phyloP scores from a whole-genome alignment of 2,888 invertebrate species.

The Rotaria socialis region DNA sequence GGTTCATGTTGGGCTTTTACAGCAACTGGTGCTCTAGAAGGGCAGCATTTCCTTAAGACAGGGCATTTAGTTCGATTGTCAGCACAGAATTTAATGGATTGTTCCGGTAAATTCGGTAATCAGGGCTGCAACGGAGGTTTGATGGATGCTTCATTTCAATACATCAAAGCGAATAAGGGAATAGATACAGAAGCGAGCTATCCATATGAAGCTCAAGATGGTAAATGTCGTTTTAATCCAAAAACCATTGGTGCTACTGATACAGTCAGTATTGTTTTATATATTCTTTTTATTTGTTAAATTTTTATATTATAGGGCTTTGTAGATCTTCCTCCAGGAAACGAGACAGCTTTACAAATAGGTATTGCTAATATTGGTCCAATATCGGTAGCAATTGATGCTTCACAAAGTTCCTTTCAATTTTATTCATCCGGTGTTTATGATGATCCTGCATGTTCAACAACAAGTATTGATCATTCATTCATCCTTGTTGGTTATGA shows the following conservation, averaged over 20 bases:
- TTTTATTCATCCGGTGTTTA: conserved; percentile 49
- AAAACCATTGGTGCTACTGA: conserved; percentile 48
- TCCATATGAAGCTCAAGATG: conserved; percentile 47
- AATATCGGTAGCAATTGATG: conserved; percentile 48
- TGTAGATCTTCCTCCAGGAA: conserved; percentile 48
- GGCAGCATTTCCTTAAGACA: conserved; percentile 69
- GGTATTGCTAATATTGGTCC: conserved; percentile 48
- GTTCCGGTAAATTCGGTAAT: conserved; percentile 72
- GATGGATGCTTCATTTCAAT: conserved; percentile 49
- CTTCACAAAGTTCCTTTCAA: conserved; percentile 44
- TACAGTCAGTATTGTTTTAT: background rate
- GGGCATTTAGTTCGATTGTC: conserved; percentile 75
- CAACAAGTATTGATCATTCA: conserved; percentile 46
- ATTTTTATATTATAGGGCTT: conserved; percentile 44
- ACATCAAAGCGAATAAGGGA: conserved; percentile 47
- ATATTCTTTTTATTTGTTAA: too few species aligned
- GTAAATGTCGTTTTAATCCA: conserved; percentile 47
- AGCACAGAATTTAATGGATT: conserved; percentile 86
- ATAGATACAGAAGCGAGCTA: conserved; percentile 54
- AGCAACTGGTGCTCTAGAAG: conserved; percentile 46
- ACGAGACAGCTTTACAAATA: conserved; percentile 48
- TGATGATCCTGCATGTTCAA: conserved; percentile 47
- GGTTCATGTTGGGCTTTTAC: conserved; percentile 74
- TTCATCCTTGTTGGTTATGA: conserved; percentile 49
- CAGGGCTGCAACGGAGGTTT: conserved; percentile 77